Percentiles rank a stretch among this genome's conserved stretches.
Conservation (phyloP, 2,113 vertebrate species). For the Microtus ochrogaster region DNA sequence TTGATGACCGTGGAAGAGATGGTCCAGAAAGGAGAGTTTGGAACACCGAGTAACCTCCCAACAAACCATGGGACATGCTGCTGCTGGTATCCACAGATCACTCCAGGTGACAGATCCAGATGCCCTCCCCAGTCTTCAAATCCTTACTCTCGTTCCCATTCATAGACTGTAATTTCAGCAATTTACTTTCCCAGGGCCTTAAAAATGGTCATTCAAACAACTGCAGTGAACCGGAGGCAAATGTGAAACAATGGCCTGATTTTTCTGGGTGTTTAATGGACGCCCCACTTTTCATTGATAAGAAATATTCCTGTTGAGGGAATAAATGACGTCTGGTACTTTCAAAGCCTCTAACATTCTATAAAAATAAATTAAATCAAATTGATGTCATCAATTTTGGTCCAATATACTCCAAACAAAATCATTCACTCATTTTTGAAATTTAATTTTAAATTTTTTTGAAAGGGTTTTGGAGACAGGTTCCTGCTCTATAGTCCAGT, state of each 20-base stretch:
- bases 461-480: background rate
- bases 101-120: background rate
- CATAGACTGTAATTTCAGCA: background rate
- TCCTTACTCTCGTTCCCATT: background rate
- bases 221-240: background rate
- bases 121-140: background rate
- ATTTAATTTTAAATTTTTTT: background rate
- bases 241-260: rapidly evolving
- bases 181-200: background rate
- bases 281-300: background rate
- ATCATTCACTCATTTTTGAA: background rate
- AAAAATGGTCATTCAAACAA: background rate
- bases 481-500: background rate
- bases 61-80: background rate
- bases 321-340: background rate
- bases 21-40: background rate
- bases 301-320: background rate
- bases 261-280: background rate
- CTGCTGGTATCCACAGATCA: background rate
- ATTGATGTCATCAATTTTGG: background rate
- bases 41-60: background rate
- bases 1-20: background rate
- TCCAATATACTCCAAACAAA: background rate
- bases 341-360: constrained; percentile 11
- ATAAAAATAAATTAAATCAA: background rate